Base-by-base conservation (phyloP, 2,113 vertebrate species). In the Phyllopteryx taeniolatus region DNA sequence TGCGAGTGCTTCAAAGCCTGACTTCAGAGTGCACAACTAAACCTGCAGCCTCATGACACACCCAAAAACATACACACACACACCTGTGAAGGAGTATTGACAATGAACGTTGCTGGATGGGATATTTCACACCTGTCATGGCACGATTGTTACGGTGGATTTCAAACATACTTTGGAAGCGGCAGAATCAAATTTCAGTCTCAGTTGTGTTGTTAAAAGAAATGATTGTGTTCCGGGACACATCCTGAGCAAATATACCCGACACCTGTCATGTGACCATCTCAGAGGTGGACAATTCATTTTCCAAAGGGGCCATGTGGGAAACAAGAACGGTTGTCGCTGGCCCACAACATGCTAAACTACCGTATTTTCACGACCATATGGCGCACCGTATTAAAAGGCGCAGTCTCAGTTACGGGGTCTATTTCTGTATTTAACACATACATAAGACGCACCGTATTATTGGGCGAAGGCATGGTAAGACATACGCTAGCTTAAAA, bases 231-330 rank as follows among this genome's bases (percentile, higher is more conserved):
- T 63, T 63, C 19, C 22, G 19, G 39, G 42, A 46, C 8, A 59
- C 27, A 2, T 79, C 62, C 61, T 69, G 43, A 70, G 76, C 47
- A 88, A 88, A 90, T 39, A 86, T 57, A 85, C 67, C 56, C 33
- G 68, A 81, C n/a, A 74, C 39, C 57, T 9, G 42, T 59, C 72
- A 67, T 33, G n/a, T 69, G 22, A 60, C 53, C 49, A 2, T 51
- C 49, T 51, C 9, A 46, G 10, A 8, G 10, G 44, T 46, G 44
- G 44, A 13, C 44, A 46, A 46, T 46, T 46, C 44, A 13, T 12
- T 46, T 46, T 46, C 44, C 44, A 46, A 46, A 46, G 44, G 35
- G 44, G 12, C 12, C 44, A 46, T 46, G 44, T 46, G 44, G 12
- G 44, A 46, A 46, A 46, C 44, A 46, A 46, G 35, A 39, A 46